phyloP scores from a whole-genome alignment of 2,797 vertebrate species.

The Cetoscarus ocellatus region DNA sequence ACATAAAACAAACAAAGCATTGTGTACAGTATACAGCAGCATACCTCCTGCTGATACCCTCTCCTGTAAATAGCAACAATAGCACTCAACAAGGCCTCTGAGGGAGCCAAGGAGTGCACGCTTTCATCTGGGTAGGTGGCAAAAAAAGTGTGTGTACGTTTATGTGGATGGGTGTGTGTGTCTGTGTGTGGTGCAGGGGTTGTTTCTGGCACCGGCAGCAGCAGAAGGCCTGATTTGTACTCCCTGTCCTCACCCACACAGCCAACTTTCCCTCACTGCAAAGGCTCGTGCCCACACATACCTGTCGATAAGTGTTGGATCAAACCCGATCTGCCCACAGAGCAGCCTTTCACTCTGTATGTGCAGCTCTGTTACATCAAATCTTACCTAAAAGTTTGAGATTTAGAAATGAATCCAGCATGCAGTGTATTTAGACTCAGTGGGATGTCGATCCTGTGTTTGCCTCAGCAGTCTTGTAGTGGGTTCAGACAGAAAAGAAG shows the following conservation, averaged over 20 bases:
- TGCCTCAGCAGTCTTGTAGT: background rate
- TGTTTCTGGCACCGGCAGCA: constrained; percentile 58
- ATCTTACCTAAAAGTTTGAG: background rate
- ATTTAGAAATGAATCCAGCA: background rate
- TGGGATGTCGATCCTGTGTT: background rate
- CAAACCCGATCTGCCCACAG: constrained; percentile 41
- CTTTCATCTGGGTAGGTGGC: constrained; percentile 66
- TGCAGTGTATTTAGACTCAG: background rate
- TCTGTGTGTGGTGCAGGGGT: constrained; percentile 21
- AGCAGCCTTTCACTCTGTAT: constrained; percentile 13
- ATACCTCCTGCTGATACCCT: constrained; percentile 47
- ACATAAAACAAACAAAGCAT: constrained; percentile 11
- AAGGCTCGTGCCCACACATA: constrained; percentile 54
- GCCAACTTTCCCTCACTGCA: constrained; percentile 40
- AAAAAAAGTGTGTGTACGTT: constrained; percentile 27
- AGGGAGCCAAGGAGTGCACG: constrained; percentile 42
- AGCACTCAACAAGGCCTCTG: constrained; percentile 49
- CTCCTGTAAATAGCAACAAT: constrained; percentile 66
- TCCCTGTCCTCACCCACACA: constrained; percentile 54
- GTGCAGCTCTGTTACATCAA: constrained; percentile 18
- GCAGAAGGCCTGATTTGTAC: constrained; percentile 45
- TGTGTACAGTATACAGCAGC: constrained; percentile 18
- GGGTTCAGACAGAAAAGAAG: background rate
- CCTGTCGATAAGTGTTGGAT: constrained; percentile 60
- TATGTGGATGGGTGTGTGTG: constrained; percentile 35